These are phyloP conservation scores for Plusia festucae DNA, from an alignment of 2,888 invertebrate species.

Conservation along the genomic window DNA sequence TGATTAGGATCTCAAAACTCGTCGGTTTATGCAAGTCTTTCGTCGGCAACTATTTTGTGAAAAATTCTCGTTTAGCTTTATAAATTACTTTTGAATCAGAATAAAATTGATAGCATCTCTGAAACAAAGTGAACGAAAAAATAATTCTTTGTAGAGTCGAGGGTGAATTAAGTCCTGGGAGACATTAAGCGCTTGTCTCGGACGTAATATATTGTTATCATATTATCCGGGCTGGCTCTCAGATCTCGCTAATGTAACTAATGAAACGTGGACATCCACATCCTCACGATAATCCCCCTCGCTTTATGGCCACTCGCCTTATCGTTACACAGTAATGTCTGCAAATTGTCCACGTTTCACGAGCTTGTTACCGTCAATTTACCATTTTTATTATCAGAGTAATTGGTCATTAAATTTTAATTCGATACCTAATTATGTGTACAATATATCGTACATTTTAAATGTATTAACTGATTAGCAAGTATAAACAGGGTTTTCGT, in stretches of 20 bases:
- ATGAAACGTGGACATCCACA: slow-evolving; percentile 72
- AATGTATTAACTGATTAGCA: slow-evolving; percentile 61
- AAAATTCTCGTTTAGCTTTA: slow-evolving; percentile 24
- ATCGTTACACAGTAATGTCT: slow-evolving; percentile 62
- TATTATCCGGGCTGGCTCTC: slow-evolving; percentile 63
- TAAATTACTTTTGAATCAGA: slow-evolving; percentile 46
- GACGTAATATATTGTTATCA: slow-evolving; percentile 76
- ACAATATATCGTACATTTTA: slow-evolving; percentile 47
- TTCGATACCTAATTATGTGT: slow-evolving; percentile 46
- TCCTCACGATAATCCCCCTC: slow-evolving; percentile 64
- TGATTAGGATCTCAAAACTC: slow-evolving; percentile 64
- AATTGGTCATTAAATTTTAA: slow-evolving; percentile 46
- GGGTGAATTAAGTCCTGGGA: slow-evolving; percentile 57
- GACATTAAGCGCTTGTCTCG: slow-evolving; percentile 65
- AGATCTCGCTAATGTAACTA: slow-evolving; percentile 70
- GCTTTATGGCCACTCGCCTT: slow-evolving; percentile 58
- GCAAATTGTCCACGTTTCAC: slow-evolving; percentile 35
- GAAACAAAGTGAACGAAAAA: slow-evolving; percentile 52
- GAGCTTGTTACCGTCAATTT: slow-evolving; percentile 40
- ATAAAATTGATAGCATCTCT: slow-evolving; percentile 52
- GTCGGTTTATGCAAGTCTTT: slow-evolving; percentile 42
- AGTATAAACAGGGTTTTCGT: slow-evolving; percentile 59
- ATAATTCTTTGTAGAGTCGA: slow-evolving; percentile 59
- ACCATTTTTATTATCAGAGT: slow-evolving; percentile 32
- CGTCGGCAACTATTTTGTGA: slow-evolving; percentile 43